These are phyloP conservation scores for Luehdorfia chinensis DNA, from an alignment of 1,140 invertebrate species.

Conservation along the genomic window DNA sequence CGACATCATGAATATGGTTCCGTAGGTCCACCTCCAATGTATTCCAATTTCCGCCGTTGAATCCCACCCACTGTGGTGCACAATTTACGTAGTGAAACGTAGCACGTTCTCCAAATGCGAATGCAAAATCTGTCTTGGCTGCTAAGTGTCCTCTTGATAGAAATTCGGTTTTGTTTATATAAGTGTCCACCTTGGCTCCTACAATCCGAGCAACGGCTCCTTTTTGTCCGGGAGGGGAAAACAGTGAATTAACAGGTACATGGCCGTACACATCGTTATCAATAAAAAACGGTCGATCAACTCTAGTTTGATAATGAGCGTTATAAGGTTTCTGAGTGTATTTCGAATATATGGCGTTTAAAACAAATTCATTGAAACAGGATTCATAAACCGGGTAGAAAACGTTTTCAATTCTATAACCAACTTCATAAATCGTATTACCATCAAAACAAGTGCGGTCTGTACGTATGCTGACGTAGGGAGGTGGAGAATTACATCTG, in stretches of 20 bases:
- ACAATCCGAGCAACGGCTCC: conserved; percentile 44
- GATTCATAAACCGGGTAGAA: conserved; percentile 59
- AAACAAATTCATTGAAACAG: conserved; percentile 46
- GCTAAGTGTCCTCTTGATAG: conserved; percentile 82
- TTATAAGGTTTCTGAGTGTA: conserved; percentile 66
- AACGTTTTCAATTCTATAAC: conserved; percentile 43
- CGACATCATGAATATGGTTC: conserved; percentile 46
- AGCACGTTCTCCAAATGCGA: conserved; percentile 79
- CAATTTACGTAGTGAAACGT: conserved; percentile 83
- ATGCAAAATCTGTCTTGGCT: conserved; percentile 83
- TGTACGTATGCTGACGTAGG: conserved; percentile 40
- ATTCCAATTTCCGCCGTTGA: conserved; percentile 83
- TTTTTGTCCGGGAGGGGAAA: conserved; percentile 48
- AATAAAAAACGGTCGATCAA: conserved; percentile 52
- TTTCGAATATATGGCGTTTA: conserved; percentile 54
- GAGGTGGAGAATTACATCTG: conserved; percentile 36
- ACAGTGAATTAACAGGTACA: conserved; percentile 43
- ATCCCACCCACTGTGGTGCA: conserved; percentile 81
- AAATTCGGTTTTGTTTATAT: conserved; percentile 40
- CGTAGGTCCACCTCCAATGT: conserved; percentile 67
- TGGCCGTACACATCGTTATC: conserved; percentile 37
- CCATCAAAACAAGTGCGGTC: conserved; percentile 50
- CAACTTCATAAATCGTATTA: conserved; percentile 51
- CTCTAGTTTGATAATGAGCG: conserved; percentile 50
- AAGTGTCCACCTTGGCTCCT: conserved; percentile 36